Base-by-base conservation (phyloP, 2,888 invertebrate species). In the Eutolmus rufibarbis region DNA sequence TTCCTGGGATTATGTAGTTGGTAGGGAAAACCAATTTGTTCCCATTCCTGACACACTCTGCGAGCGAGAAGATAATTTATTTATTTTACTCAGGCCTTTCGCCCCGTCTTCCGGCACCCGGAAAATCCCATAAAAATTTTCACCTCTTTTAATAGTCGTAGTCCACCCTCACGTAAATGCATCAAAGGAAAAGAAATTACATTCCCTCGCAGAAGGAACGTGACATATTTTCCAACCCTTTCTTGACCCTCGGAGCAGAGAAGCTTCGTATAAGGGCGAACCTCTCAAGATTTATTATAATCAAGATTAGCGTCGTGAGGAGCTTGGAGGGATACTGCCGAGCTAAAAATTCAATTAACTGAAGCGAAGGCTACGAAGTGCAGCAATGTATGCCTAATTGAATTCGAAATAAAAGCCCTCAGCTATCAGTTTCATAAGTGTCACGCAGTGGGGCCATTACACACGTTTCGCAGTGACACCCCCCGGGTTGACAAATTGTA, bases 301-400 rank as follows among this genome's bases (percentile, higher is more conserved):
- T 85, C 85, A 85, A 85, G 85, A 85, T 85, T 74, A 74, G 28
- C 74, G 37, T 74, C n/a, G 23, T 43, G 74, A 74, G 51, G 85
- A 74, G 43, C 85, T 46, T n/a, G 5, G 12, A 31, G 74, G 85
- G 85, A 46, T 37, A 40, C 37, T 28, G 74, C 9, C 23, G 66
- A 57, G 74, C 74, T 74, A 88, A 87, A 87, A 87, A 87, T 87
- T 88, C 88, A 88, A 88, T 88, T 88, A 88, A 85, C 86, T 81
- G 84, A 40, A 40, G 79, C 74, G 74, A 84, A 66, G 74, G 57
- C 82, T 37, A 76, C 40, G 84, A 85, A 74, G 88, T 88, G 87
- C 86, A 88, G 56, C 74, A 87, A 88, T 74, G 87, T 87, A 84
- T 86, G 79, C 86, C 86, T 88, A 88, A 88, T 88, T 88, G 87